Conservation (phyloP, 2,888 invertebrate genomes). For the Drosophila falleni region DNA sequence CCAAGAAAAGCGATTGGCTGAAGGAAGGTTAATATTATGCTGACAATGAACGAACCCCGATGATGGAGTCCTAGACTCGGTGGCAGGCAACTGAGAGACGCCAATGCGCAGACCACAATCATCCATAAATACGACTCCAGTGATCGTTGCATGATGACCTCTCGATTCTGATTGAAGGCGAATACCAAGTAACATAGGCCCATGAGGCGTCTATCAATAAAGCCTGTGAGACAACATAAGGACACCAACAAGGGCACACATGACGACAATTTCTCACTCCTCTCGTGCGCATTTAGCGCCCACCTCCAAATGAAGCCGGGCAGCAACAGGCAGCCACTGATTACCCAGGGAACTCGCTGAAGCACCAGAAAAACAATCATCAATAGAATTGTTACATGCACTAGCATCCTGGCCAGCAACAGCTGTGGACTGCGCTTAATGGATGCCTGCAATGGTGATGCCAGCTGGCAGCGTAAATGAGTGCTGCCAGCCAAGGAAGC, state of each 20-base stretch:
- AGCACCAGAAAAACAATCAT: slow-evolving; percentile 85
- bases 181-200: slow-evolving; percentile 73
- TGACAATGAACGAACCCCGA: slow-evolving; percentile 56
- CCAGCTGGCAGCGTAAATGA: slow-evolving; percentile 84
- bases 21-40: slow-evolving; percentile 53
- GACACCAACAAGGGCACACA: slow-evolving; percentile 73
- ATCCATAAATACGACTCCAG: slow-evolving; percentile 85
- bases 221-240: slow-evolving; percentile 53
- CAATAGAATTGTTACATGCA: slow-evolving; percentile 4
- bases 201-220: slow-evolving; percentile 69
- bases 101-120: slow-evolving; percentile 86
- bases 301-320: slow-evolving; percentile 86
- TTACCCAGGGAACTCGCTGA: slow-evolving; percentile 88
- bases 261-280: neutral
- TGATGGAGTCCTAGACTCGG: slow-evolving; percentile 81
- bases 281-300: slow-evolving; percentile 25
- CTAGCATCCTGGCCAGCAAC: neutral
- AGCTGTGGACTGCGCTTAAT: neutral
- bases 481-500: slow-evolving; percentile 91
- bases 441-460: too few relatives aligned
- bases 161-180: slow-evolving; percentile 54
- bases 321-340: slow-evolving; percentile 88
- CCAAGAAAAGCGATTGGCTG: slow-evolving; percentile 57
- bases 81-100: slow-evolving; percentile 92
- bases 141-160: slow-evolving; percentile 51